Evolutionary conservation across 2,888 invertebrate genomes (phyloP).

Genomic region (Eupithecia subfuscata): DNA sequence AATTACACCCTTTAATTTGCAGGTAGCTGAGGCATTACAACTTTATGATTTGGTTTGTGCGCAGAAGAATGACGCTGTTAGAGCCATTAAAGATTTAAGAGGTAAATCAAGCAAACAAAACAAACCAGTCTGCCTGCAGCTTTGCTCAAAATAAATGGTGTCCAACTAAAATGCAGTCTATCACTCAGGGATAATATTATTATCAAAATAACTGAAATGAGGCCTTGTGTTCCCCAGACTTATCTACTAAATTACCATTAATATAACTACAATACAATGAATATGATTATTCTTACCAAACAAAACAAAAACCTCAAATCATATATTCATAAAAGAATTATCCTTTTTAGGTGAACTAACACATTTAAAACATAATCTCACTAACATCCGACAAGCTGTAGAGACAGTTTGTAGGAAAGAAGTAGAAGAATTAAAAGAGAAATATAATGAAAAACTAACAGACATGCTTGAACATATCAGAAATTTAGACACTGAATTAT

Average conservation of each 20-base stretch:
- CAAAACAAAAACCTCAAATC: constrained; percentile 3
- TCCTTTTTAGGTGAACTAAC: constrained; percentile 79
- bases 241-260: background rate
- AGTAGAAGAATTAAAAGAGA: constrained; percentile 81
- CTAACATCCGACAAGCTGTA: constrained; percentile 81
- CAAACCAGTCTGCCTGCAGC: background rate
- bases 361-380: constrained; percentile 79
- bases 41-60: constrained; percentile 70
- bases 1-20: constrained; percentile 8
- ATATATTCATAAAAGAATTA: background rate
- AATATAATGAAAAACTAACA: constrained; percentile 84
- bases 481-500: constrained; percentile 82
- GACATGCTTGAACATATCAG: constrained; percentile 83
- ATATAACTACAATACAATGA: background rate
- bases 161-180: background rate
- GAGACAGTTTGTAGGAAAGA: constrained; percentile 84
- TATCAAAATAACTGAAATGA: background rate
- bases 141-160: background rate
- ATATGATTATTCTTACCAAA: background rate
- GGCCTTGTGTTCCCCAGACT: background rate
- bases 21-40: constrained; percentile 79
- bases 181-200: background rate
- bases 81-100: constrained; percentile 62
- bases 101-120: constrained; percentile 48
- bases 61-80: constrained; percentile 70